phyloP scores from a whole-genome alignment of 1,140 invertebrate species.

The Cheumatopsyche charites region DNA sequence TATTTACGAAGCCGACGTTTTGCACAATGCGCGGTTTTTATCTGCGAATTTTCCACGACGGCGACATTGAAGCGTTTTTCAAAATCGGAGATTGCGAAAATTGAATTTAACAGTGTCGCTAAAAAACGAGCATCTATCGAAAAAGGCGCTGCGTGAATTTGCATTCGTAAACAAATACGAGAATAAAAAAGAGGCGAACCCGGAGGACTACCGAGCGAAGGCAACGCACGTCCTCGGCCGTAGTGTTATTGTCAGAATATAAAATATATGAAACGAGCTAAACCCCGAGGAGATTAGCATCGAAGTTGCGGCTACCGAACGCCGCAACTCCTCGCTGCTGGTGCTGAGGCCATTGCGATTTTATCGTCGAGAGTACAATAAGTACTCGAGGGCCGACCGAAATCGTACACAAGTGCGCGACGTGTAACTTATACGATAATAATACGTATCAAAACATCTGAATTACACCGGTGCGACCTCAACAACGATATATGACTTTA shows the following conservation, averaged over 20 bases:
- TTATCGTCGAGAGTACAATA: neutral
- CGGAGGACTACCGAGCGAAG: neutral
- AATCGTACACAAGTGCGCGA: neutral
- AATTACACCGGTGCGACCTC: constrained; percentile 23
- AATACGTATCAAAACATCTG: constrained; percentile 21
- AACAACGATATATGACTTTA: constrained; percentile 11
- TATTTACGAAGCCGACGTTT: too few relatives aligned
- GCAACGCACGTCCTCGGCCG: neutral
- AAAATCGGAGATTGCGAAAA: too few relatives aligned
- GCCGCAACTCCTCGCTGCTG: neutral
- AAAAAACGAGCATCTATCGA: neutral
- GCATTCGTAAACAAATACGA: neutral
- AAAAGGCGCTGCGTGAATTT: neutral
- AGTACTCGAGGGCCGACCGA: neutral
- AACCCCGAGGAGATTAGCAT: constrained; percentile 2
- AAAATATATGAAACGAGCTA: too few relatives aligned
- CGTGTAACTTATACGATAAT: neutral
- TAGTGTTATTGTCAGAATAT: constrained; percentile 11
- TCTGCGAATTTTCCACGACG: too few relatives aligned
- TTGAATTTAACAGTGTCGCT: too few relatives aligned
- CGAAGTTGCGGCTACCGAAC: neutral
- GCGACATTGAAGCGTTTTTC: too few relatives aligned
- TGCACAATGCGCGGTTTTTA: too few relatives aligned
- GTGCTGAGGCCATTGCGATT: neutral
- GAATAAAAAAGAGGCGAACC: too few relatives aligned